Evolutionary conservation across 2,888 invertebrate genomes (phyloP), one percentile per base, ranked within the genome.

Genomic region (Abscondita cerata): DNA sequence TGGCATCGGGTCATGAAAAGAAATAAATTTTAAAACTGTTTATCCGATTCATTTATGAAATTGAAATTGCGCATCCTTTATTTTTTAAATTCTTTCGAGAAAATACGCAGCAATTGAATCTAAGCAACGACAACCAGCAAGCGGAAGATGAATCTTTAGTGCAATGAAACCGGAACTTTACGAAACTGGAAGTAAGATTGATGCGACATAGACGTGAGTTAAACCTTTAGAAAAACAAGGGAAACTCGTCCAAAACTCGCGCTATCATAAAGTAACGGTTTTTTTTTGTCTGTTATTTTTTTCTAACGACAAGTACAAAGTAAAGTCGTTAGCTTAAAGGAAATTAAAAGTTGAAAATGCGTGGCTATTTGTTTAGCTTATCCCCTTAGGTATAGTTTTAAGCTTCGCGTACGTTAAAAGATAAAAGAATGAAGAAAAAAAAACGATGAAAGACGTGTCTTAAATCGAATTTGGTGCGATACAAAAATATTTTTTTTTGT

Each of bases 151-250:
- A 74, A 77, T 76, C 75, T 75, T 70, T 70, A 70, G 70, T 71
- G 74, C 75, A 76, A 77, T 77, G 76, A 77, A 77, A 77, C 75
- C 73, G 74, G 75, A 75, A 75, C 72, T 71, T 68, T 66, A 62
- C 68, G 73, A 70, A 71, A 70, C 68, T 66, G 73, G 66, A 72
- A 68, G 71, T 72, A 74, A 75, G 75, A 74, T 75, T 73, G 75
- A 75, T 73, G 75, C 70, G 71, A 67, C 68, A 62, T 52, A 67
- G 69, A 65, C 69, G 67, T 65, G 64, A 63, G 54, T 58, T 59
- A 55, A 63, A 63, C 58, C 58, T 55, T 20, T 40, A 31, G 46
- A 52, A 48, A 44, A 57, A 59, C 50, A 53, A 46, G 54, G 54
- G 64, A 68, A 67, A 62, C 59, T 61, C 34, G 62, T 51, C 62